Evolutionary conservation across 2,888 invertebrate genomes (phyloP).

Genomic region (Nomada goodeniana): DNA sequence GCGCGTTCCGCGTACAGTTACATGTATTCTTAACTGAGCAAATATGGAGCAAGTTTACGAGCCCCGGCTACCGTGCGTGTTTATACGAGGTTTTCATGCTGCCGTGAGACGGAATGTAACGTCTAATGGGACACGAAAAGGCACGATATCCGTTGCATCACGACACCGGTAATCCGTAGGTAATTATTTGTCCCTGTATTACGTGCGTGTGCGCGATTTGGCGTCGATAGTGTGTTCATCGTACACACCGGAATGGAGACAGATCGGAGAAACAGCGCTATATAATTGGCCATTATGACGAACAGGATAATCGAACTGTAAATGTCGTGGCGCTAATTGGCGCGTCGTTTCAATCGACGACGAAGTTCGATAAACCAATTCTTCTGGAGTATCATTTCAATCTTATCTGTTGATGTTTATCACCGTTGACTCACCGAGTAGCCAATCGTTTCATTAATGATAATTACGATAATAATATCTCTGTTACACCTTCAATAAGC

Average conservation of each 20-base stretch:
- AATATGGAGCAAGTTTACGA: slow-evolving; percentile 6
- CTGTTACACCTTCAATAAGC: too few species aligned
- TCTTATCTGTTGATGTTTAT: background rate
- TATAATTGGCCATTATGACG: slow-evolving; percentile 67
- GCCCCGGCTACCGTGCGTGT: slow-evolving; percentile 56
- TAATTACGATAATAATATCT: too few species aligned
- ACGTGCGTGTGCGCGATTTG: slow-evolving; percentile 46
- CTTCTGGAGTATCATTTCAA: background rate
- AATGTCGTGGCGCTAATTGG: slow-evolving; percentile 66
- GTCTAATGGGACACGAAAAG: slow-evolving; percentile 57
- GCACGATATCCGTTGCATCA: slow-evolving; percentile 59
- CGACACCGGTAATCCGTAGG: slow-evolving; percentile 48
- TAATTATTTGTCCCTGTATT: slow-evolving; percentile 69
- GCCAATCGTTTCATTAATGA: too few species aligned
- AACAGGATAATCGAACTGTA: slow-evolving; percentile 66
- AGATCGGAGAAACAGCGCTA: slow-evolving; percentile 49
- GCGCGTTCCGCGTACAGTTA: background rate
- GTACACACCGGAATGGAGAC: slow-evolving; percentile 39
- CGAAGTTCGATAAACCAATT: slow-evolving; percentile 1
- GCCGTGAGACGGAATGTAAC: slow-evolving; percentile 18
- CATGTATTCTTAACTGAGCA: background rate
- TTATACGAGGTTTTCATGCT: slow-evolving; percentile 66
- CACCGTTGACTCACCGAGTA: too few species aligned
- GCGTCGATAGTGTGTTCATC: slow-evolving; percentile 45
- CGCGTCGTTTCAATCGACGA: slow-evolving; percentile 44